phyloP scores from a whole-genome alignment of 2,797 vertebrate species.

The Antennarius maculatus region DNA sequence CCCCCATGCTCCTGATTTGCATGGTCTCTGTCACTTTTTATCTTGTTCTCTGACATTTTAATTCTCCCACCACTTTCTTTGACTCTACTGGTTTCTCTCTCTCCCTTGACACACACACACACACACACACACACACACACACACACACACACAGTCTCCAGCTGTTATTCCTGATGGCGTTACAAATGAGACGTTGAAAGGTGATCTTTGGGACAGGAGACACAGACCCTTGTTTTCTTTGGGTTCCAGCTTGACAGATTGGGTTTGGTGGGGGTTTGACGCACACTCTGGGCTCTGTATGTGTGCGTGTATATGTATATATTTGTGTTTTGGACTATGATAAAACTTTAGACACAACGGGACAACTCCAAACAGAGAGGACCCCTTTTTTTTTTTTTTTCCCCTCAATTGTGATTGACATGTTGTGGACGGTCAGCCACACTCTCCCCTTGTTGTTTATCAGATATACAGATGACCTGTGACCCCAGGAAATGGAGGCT shows the following conservation, averaged over 20 bases:
- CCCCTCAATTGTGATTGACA: constrained; percentile 58
- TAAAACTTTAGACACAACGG: too few species aligned
- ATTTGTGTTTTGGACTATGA: constrained; percentile 2
- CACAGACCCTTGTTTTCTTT: constrained; percentile 81
- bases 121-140: constrained; percentile 31
- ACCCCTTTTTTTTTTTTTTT: constrained; percentile 13
- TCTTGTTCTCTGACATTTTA: constrained; percentile 52
- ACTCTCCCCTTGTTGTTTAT: constrained; percentile 45
- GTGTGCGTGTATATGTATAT: constrained; percentile 66
- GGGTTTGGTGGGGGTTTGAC: constrained; percentile 32
- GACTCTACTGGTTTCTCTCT: constrained; percentile 43
- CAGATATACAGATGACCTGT: constrained; percentile 51
- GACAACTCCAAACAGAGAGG: constrained; percentile 18
- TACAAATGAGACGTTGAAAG: constrained; percentile 87
- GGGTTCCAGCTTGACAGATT: constrained; percentile 76
- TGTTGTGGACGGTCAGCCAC: constrained; percentile 42
- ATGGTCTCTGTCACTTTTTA: constrained; percentile 36
- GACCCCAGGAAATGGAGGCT: constrained; percentile 55
- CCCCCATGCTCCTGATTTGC: constrained; percentile 9
- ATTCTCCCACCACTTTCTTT: constrained; percentile 61
- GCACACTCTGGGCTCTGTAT: constrained; percentile 44
- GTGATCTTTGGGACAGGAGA: constrained; percentile 76
- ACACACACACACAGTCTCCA: constrained; percentile 59
- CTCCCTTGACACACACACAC: constrained; percentile 34
- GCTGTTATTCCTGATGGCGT: constrained; percentile 83